phyloP scores from a whole-genome alignment of 2,113 vertebrate genomes.

The Cephalopterus ornatus region DNA sequence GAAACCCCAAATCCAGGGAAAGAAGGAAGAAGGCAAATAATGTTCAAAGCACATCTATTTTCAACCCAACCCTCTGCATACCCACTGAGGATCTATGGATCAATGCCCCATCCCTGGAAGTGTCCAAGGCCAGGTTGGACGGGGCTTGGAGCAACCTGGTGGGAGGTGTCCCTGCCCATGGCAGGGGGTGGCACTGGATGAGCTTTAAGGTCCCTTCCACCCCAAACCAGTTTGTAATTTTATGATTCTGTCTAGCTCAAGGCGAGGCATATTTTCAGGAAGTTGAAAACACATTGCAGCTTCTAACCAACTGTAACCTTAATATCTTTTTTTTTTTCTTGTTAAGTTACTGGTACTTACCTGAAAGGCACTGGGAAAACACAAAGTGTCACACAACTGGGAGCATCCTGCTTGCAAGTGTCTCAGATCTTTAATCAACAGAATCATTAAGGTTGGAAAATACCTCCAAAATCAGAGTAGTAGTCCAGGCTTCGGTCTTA shows the following conservation, averaged over 20 bases:
- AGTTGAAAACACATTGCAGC: not conserved
- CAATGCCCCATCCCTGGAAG: not conserved
- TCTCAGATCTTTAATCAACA: not conserved
- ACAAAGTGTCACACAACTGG: not conserved
- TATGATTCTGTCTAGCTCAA: not conserved
- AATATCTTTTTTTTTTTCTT: not conserved
- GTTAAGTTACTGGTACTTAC: not conserved
- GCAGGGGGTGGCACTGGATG: not conserved
- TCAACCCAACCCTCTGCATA: not conserved
- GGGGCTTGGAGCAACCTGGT: not conserved
- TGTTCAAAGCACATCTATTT: not conserved
- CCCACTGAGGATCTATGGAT: not conserved
- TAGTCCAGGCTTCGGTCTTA: not conserved
- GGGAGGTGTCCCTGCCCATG: not conserved
- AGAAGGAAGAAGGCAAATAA: not conserved
- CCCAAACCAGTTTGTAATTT: not conserved
- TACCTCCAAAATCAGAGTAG: not conserved
- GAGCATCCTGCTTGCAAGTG: not conserved
- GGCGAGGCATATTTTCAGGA: not conserved
- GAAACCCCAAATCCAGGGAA: not conserved
- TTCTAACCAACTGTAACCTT: not conserved
- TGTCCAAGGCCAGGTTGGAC: not conserved
- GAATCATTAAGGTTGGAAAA: not conserved
- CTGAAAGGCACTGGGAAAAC: not conserved
- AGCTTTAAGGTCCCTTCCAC: not conserved